A percentile compares a stretch with the other conserved stretches of the same genome.
Evolutionary conservation across 2,113 vertebrate genomes (phyloP).

Genomic region (Etheostoma spectabile): DNA sequence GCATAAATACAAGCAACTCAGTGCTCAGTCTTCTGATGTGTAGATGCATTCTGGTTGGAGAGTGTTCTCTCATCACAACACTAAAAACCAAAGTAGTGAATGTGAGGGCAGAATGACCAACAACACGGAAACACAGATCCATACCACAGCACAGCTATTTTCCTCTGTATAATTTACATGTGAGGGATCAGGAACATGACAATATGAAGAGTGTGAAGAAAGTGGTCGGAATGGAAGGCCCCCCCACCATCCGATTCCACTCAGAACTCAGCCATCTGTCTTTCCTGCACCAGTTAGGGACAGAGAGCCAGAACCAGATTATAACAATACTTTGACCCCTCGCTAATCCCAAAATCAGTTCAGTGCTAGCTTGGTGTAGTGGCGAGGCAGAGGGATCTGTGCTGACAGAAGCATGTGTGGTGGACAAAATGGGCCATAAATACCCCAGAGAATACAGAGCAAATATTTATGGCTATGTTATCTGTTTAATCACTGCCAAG

Average conservation of each 20-base stretch:
- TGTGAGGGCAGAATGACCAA: background rate
- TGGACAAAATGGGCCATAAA: slow-evolving; percentile 9
- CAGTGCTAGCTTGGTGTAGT: slow-evolving; percentile 14
- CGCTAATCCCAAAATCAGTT: slow-evolving; percentile 66
- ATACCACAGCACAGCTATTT: background rate
- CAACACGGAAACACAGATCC: background rate
- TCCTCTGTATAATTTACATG: background rate
- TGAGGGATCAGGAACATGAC: slow-evolving; percentile 16
- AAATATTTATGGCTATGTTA: background rate
- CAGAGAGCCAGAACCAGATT: slow-evolving; percentile 61
- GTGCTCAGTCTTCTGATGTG: background rate
- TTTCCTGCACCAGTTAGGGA: slow-evolving; percentile 41
- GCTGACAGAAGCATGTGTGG: slow-evolving; percentile 1
- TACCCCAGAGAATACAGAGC: background rate
- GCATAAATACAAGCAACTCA: background rate
- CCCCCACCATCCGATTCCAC: slow-evolving; percentile 18
- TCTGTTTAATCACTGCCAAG: slow-evolving; percentile 3
- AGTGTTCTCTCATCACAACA: background rate
- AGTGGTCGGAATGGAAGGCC: background rate
- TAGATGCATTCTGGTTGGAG: background rate
- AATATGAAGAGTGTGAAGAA: background rate
- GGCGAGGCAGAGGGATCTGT: background rate
- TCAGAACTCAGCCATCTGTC: slow-evolving; percentile 66
- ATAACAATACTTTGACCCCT: slow-evolving; percentile 69
- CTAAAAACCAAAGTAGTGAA: background rate